Percentiles rank a stretch among this genome's conserved stretches.
phyloP scores from a whole-genome alignment of 2,113 vertebrate species.

The Hiodon tergisus region DNA sequence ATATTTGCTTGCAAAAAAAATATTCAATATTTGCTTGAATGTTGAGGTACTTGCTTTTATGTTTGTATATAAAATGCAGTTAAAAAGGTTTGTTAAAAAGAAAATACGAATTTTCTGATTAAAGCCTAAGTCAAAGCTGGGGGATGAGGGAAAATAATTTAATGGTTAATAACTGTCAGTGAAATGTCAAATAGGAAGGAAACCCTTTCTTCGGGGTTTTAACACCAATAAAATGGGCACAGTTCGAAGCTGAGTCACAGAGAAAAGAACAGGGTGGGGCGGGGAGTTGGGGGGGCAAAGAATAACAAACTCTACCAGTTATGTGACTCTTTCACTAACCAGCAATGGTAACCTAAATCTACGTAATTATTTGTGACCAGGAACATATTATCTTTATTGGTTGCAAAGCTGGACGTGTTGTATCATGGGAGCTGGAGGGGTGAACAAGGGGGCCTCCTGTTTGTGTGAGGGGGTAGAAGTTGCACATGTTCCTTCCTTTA shows the following conservation, averaged over 20 bases:
- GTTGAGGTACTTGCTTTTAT: too few relatives aligned
- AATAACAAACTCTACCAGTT: constrained; percentile 21
- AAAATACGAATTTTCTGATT: too few relatives aligned
- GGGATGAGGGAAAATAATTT: neutral
- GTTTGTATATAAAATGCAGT: too few relatives aligned
- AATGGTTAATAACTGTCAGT: constrained; percentile 44
- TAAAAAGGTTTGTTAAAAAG: too few relatives aligned
- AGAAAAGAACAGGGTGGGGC: neutral
- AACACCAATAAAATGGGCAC: constrained; percentile 38
- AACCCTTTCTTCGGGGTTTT: constrained; percentile 46
- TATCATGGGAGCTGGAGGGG: constrained; percentile 30
- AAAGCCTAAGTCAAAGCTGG: neutral
- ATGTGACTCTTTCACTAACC: constrained; percentile 39
- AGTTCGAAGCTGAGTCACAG: constrained; percentile 13
- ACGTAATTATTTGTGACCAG: constrained; percentile 48
- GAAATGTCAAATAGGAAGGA: constrained; percentile 44
- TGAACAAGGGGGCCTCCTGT: constrained; percentile 30
- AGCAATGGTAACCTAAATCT: constrained; percentile 38
- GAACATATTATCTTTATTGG: constrained; percentile 51
- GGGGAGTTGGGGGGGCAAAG: neutral
- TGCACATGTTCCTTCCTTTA: constrained; percentile 51
- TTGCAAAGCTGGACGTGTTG: constrained; percentile 15
- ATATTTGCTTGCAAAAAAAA: too few relatives aligned
- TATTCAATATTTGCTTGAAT: too few relatives aligned
- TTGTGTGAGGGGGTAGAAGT: constrained; percentile 42